A percentile compares a stretch with the other conserved stretches of the same genome.
Conservation (phyloP, 2,113 vertebrate genomes). For the Xenopus tropicalis region DNA sequence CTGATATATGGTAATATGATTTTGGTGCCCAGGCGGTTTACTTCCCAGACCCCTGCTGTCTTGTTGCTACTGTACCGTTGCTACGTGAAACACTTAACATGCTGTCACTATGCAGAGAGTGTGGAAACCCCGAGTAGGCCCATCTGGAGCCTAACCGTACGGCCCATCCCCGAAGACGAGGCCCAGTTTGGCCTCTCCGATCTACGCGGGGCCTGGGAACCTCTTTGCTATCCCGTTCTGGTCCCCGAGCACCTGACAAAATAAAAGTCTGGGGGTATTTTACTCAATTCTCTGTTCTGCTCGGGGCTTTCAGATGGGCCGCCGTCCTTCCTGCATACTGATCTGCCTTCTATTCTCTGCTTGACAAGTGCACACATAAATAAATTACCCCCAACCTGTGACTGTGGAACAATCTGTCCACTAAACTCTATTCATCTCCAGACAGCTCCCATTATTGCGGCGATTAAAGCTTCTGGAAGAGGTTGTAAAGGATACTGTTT, state of each 20-base stretch:
- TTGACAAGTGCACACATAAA: slow-evolving; percentile 64
- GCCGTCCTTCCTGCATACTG: slow-evolving; percentile 57
- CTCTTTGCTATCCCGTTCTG: slow-evolving; percentile 49
- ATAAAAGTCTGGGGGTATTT: slow-evolving; percentile 47
- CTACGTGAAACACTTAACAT: slow-evolving; percentile 57
- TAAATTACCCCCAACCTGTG: slow-evolving; percentile 63
- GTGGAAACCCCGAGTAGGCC: slow-evolving; percentile 41
- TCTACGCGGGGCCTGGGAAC: slow-evolving; percentile 61
- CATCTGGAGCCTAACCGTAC: slow-evolving; percentile 54
- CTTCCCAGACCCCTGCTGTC: slow-evolving; percentile 64
- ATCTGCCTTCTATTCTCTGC: slow-evolving; percentile 61
- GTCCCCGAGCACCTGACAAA: slow-evolving; percentile 57
- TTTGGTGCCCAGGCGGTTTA: too few species aligned
- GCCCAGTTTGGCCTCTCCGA: slow-evolving; percentile 50
- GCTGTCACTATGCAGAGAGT: slow-evolving; percentile 47
- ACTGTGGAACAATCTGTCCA: slow-evolving; percentile 63
- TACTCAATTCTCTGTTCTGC: slow-evolving; percentile 55
- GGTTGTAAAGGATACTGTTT: slow-evolving; percentile 63
- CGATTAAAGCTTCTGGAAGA: slow-evolving; percentile 61
- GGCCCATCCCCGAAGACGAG: slow-evolving; percentile 45
- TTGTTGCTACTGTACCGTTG: slow-evolving; percentile 60
- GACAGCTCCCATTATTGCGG: slow-evolving; percentile 61
- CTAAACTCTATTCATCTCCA: slow-evolving; percentile 61
- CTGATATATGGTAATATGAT: too few species aligned
- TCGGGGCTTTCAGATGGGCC: slow-evolving; percentile 47